Evolutionary conservation across 2,113 vertebrate genomes (phyloP).

Genomic region (Ctenomys sociabilis): DNA sequence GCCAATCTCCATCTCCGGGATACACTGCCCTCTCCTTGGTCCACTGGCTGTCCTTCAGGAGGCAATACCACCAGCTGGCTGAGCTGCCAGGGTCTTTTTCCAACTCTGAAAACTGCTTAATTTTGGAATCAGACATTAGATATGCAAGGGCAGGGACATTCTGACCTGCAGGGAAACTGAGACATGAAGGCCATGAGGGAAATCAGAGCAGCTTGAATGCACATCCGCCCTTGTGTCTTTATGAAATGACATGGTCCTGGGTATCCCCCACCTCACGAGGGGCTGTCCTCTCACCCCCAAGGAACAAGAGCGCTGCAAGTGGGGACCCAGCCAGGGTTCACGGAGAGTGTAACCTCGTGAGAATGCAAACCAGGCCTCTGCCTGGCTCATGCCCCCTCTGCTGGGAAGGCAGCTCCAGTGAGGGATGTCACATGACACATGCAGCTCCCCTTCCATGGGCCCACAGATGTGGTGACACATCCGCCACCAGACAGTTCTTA

Average conservation of each 20-base stretch:
- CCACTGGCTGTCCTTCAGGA: background rate
- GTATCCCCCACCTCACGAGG: accelerated
- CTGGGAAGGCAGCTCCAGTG: background rate
- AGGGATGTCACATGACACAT: background rate
- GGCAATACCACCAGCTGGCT: background rate
- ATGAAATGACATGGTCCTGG: background rate
- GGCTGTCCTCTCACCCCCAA: background rate
- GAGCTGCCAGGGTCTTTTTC: background rate
- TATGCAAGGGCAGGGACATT: background rate
- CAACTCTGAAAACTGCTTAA: background rate
- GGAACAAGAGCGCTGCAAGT: accelerated
- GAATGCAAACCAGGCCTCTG: background rate
- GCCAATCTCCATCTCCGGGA: background rate
- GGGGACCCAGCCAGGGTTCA: background rate
- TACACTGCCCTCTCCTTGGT: background rate
- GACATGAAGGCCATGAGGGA: background rate
- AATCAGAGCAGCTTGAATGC: background rate
- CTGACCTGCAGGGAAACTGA: background rate
- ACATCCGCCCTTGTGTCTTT: background rate
- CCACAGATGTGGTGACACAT: background rate
- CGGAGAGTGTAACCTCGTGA: background rate
- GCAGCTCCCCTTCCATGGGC: background rate
- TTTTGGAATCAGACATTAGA: background rate
- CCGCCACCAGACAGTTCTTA: background rate
- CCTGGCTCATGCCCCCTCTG: background rate